Conservation (phyloP, 2,113 vertebrate genomes). For the Columba janthina region DNA sequence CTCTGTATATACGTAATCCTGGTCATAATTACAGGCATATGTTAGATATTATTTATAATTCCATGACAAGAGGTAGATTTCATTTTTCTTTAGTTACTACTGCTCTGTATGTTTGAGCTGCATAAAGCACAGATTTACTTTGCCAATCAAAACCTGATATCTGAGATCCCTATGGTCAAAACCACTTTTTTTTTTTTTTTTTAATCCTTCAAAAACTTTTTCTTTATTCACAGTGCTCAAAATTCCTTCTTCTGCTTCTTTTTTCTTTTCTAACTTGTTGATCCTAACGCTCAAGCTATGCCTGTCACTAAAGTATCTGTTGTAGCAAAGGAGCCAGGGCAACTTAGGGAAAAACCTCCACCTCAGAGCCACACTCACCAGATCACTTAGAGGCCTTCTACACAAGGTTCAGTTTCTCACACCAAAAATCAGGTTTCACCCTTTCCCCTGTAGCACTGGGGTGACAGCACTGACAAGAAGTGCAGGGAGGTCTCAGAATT, state of each 20-base stretch:
- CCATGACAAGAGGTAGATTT: neutral
- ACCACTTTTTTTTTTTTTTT: neutral
- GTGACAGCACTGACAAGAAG: neutral
- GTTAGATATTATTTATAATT: conserved; percentile 28
- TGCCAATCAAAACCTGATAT: conserved; percentile 2
- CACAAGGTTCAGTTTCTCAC: neutral
- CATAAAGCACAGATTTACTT: neutral
- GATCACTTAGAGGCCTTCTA: neutral
- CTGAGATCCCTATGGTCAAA: neutral
- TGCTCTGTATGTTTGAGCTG: neutral
- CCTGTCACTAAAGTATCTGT: neutral
- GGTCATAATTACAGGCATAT: neutral
- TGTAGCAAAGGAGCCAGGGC: neutral
- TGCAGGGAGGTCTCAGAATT: neutral
- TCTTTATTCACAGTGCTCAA: neutral
- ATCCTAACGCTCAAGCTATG: neutral
- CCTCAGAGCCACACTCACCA: neutral
- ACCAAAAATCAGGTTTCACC: neutral
- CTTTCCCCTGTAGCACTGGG: neutral
- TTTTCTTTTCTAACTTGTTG: neutral
- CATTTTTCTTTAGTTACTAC: conserved; percentile 2
- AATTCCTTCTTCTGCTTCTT: neutral
- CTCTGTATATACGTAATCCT: neutral
- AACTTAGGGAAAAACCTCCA: neutral
- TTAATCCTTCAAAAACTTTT: neutral